A percentile compares a stretch with the other conserved stretches of the same genome.
phyloP scores from a whole-genome alignment of 2,797 vertebrate species.

The Anguilla marmorata region DNA sequence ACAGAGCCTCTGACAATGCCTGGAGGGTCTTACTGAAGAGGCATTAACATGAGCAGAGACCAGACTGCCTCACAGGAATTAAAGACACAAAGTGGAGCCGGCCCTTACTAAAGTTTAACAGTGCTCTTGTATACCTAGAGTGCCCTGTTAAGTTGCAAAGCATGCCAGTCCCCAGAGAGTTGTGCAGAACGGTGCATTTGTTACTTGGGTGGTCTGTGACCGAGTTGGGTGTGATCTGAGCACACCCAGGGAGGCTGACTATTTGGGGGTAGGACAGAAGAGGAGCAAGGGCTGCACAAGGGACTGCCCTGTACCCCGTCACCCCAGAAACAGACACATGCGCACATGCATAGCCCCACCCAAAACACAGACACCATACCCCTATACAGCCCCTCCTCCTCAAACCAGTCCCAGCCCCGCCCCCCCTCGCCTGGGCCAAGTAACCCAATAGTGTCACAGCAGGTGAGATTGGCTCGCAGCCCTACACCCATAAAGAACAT shows the following conservation, averaged over 20 bases:
- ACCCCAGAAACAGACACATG: conserved; percentile 7
- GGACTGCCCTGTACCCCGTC: neutral
- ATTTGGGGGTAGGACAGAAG: neutral
- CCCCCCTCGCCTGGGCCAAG: neutral
- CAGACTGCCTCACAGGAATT: neutral
- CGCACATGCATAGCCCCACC: neutral
- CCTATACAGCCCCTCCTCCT: conserved; percentile 14
- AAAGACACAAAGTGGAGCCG: neutral
- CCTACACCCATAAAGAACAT: neutral
- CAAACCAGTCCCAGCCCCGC: neutral
- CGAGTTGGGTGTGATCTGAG: neutral
- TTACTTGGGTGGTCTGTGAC: neutral
- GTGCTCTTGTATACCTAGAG: neutral
- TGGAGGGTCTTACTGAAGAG: neutral
- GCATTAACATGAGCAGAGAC: neutral
- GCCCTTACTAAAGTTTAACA: neutral
- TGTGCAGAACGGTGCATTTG: neutral
- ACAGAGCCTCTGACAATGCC: neutral
- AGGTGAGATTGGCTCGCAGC: neutral
- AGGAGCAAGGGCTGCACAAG: neutral
- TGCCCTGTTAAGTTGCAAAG: neutral
- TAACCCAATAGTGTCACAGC: neutral
- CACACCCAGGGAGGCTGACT: neutral
- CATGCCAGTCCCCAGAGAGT: neutral
- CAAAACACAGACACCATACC: neutral